Evolutionary conservation across 2,888 invertebrate species (phyloP).

Genomic region (Prosapia bicincta): DNA sequence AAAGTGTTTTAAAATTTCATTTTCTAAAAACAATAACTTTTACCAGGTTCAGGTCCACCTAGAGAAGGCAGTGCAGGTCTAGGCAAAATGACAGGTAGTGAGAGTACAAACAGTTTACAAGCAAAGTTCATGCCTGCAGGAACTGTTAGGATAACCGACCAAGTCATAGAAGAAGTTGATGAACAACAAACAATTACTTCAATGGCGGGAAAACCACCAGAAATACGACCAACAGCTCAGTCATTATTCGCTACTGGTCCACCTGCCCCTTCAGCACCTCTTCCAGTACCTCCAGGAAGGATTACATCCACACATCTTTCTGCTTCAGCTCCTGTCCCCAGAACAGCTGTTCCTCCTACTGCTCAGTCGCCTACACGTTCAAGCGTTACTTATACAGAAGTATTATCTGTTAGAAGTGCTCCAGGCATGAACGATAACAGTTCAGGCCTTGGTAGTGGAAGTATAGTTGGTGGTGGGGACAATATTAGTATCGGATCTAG

Average conservation of each 20-base stretch:
- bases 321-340: slow-evolving; percentile 33
- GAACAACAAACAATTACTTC: slow-evolving; percentile 81
- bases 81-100: slow-evolving; percentile 30
- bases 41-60: slow-evolving; percentile 1
- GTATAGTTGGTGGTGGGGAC: slow-evolving; percentile 32
- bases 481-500: slow-evolving; percentile 37
- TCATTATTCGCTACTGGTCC: background rate
- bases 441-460: slow-evolving; percentile 35
- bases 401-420: slow-evolving; percentile 34
- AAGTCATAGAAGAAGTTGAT: slow-evolving; percentile 60
- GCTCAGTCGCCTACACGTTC: slow-evolving; percentile 36
- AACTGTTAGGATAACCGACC: slow-evolving; percentile 56
- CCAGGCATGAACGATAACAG: slow-evolving; percentile 33
- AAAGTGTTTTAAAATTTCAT: too few species aligned
- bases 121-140: slow-evolving; percentile 30
- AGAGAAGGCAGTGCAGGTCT: background rate
- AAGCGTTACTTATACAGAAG: slow-evolving; percentile 36
- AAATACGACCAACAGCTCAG: slow-evolving; percentile 36
- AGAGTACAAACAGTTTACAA: slow-evolving; percentile 35
- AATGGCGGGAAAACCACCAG: slow-evolving; percentile 44
- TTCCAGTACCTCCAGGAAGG: slow-evolving; percentile 34
- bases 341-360: slow-evolving; percentile 28
- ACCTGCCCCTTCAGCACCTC: slow-evolving; percentile 64
- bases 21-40: too few species aligned
- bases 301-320: slow-evolving; percentile 29